Conservation (phyloP, 2,797 vertebrate genomes). For the Pipistrellus kuhlii region DNA sequence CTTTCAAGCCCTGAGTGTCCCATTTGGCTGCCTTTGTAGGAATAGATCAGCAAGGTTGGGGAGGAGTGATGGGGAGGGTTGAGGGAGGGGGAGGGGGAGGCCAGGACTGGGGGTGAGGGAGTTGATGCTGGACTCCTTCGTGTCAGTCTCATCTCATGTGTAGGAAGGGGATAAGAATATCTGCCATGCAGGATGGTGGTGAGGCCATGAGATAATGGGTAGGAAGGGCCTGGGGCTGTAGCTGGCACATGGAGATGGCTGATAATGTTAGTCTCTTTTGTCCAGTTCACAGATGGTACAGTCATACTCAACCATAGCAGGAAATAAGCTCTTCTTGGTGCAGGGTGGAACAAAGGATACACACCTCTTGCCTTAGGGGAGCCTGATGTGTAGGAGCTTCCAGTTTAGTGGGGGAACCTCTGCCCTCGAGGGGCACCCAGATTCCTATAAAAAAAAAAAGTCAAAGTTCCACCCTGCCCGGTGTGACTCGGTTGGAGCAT, state of each 20-base stretch:
- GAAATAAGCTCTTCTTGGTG: neutral
- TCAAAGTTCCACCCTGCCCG: neutral
- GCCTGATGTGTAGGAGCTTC: neutral
- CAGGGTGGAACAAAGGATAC: constrained; percentile 59
- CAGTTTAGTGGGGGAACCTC: neutral
- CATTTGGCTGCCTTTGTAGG: constrained; percentile 56
- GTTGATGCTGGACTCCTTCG: neutral
- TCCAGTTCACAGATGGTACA: constrained; percentile 63
- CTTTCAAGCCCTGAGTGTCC: constrained; percentile 8
- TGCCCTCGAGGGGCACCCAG: neutral
- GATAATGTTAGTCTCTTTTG: constrained; percentile 62
- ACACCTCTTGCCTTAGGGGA: neutral
- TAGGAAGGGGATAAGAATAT: constrained; percentile 59
- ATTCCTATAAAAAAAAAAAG: neutral
- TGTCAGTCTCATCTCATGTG: constrained; percentile 8
- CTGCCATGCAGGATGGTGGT: neutral
- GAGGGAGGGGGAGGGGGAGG: neutral
- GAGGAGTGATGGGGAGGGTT: neutral
- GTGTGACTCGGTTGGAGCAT: neutral
- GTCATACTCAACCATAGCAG: constrained; percentile 24
- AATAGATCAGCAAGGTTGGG: constrained; percentile 17
- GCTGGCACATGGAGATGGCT: constrained; percentile 12
- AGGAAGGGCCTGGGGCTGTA: constrained; percentile 33
- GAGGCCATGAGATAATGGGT: constrained; percentile 61
- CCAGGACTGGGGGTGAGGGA: neutral